phyloP scores from a whole-genome alignment of 92 coral and sea anemone species.

The Epizoanthus fatuus region DNA sequence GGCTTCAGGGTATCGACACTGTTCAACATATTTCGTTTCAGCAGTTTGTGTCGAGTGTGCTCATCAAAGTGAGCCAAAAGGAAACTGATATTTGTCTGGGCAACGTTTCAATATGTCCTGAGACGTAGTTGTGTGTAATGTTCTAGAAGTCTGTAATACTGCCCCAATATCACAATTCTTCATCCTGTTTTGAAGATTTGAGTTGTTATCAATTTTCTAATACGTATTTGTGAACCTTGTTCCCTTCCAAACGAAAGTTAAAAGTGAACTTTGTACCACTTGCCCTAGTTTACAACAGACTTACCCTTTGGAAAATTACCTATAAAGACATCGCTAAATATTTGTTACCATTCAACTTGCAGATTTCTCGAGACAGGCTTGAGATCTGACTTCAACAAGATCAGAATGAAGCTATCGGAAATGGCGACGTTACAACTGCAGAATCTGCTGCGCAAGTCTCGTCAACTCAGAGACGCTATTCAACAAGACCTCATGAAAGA shows the following conservation, averaged over 20 bases:
- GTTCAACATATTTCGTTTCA: conserved; percentile 23
- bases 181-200: not conserved
- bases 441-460: conserved; percentile 91
- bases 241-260: not conserved
- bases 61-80: conserved; percentile 24
- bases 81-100: conserved; percentile 36
- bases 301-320: not conserved
- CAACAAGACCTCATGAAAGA: conserved; percentile 94
- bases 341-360: conserved; percentile 24
- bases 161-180: not conserved
- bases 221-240: not conserved
- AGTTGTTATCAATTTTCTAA: not conserved
- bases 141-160: conserved; percentile 4
- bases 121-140: not conserved
- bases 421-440: conserved; percentile 94
- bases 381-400: conserved; percentile 98
- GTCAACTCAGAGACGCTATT: conserved; percentile 92
- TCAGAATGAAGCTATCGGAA: conserved; percentile 96
- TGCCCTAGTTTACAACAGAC: not conserved
- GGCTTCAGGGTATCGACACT: not conserved
- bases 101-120: not conserved
- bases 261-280: not conserved
- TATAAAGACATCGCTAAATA: not conserved
- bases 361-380: conserved; percentile 98
- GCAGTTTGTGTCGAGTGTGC: conserved; percentile 14